phyloP scores from a whole-genome alignment of 2,113 vertebrate species.

The Pelobates fuscus region DNA sequence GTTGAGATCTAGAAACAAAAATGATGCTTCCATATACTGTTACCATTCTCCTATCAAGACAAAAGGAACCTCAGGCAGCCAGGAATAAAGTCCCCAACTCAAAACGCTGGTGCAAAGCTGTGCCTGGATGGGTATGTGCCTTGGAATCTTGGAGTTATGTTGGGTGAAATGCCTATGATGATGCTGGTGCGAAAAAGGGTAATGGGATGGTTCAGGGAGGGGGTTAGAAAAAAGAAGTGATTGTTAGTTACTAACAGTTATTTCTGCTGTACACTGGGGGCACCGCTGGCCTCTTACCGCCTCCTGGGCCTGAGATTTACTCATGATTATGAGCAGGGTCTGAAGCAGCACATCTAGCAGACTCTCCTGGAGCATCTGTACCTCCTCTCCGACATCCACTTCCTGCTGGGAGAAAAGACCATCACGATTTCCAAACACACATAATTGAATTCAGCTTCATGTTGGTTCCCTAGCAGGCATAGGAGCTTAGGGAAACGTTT shows the following conservation, averaged over 20 bases:
- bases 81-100: neutral
- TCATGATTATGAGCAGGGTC: slow-evolving; percentile 95
- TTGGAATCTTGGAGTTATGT: neutral
- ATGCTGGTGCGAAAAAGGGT: slow-evolving; percentile 11
- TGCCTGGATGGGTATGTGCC: neutral
- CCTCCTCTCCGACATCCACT: slow-evolving; percentile 91
- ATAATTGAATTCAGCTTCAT: too few species aligned
- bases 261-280: slow-evolving; percentile 99
- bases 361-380: slow-evolving; percentile 99
- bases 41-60: neutral
- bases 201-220: slow-evolving; percentile 54
- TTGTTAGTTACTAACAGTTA: slow-evolving; percentile 99
- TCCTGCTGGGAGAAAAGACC: slow-evolving; percentile 70
- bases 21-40: neutral
- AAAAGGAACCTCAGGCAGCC: neutral
- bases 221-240: slow-evolving; percentile 74
- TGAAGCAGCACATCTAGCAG: slow-evolving; percentile 97
- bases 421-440: neutral
- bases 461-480: neutral
- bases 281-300: slow-evolving; percentile 99
- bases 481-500: neutral
- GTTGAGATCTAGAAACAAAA: too few species aligned
- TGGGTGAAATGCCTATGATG: neutral
- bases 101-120: neutral
- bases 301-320: slow-evolving; percentile 97